Evolutionary conservation across 2,797 vertebrate species (phyloP).

Genomic region (Apogon hyalosoma): DNA sequence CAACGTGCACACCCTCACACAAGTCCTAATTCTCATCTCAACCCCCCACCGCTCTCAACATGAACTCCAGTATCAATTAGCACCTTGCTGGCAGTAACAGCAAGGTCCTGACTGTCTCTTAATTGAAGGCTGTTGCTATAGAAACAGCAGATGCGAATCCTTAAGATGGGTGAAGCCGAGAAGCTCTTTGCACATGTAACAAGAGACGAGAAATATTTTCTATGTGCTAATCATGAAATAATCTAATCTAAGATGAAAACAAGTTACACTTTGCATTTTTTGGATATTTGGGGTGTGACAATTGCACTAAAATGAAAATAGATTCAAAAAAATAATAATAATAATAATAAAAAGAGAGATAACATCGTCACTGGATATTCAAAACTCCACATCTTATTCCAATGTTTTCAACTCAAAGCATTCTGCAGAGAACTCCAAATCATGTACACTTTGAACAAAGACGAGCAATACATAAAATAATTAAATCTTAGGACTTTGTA

Average conservation of each 20-base stretch:
- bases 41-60: constrained; percentile 23
- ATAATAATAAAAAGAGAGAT: neutral
- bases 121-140: constrained; percentile 77
- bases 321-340: neutral
- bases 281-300: neutral
- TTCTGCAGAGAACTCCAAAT: too few relatives aligned
- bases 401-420: too few relatives aligned
- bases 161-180: constrained; percentile 15
- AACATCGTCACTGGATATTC: neutral
- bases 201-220: constrained; percentile 6
- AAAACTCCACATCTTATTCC: too few relatives aligned
- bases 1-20: constrained; percentile 2
- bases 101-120: constrained; percentile 40
- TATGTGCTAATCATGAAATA: constrained; percentile 26
- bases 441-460: too few relatives aligned
- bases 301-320: constrained; percentile 5
- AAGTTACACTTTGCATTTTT: constrained; percentile 15
- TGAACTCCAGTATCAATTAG: constrained; percentile 78
- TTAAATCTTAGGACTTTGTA: too few relatives aligned
- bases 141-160: constrained; percentile 73
- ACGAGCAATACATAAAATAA: too few relatives aligned
- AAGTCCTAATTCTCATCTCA: constrained; percentile 40
- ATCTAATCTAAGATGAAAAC: neutral
- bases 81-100: constrained; percentile 71
- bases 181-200: constrained; percentile 28